These are phyloP conservation scores for Tyrophagus putrescentiae DNA, from an alignment of 1,140 invertebrate species.

Conservation along the genomic window DNA sequence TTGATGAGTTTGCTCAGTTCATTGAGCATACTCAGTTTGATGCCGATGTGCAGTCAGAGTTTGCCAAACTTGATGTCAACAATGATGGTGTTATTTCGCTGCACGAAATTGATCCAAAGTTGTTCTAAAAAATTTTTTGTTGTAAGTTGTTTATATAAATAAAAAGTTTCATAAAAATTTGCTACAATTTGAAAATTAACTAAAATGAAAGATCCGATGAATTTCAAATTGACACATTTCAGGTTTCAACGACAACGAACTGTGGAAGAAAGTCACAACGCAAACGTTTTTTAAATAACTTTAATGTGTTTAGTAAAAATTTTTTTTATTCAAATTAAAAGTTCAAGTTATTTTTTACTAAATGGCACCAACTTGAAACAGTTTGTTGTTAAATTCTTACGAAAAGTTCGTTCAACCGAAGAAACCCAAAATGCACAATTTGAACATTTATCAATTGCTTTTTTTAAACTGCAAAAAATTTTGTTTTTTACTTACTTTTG, in stretches of 20 bases:
- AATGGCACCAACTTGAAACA: no score
- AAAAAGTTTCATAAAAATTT: background rate
- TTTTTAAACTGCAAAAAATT: no score
- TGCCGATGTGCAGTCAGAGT: background rate
- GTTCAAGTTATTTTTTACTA: no score
- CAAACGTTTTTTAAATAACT: no score
- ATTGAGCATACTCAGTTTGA: background rate
- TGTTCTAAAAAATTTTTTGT: background rate
- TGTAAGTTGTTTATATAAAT: background rate
- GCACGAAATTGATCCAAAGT: slow-evolving; percentile 14
- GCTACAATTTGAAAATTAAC: background rate
- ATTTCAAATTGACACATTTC: background rate
- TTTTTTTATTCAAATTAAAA: no score
- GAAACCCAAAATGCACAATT: no score
- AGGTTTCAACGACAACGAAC: slow-evolving; percentile 15
- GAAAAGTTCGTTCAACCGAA: no score
- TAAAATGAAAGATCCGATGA: background rate
- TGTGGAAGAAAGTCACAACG: no score
- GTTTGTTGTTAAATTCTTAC: no score
- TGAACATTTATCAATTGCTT: no score
- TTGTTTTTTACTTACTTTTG: no score
- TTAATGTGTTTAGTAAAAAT: background rate
- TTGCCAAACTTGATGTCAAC: background rate
- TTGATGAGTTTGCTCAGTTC: background rate
- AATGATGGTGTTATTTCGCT: background rate